Evolutionary conservation across 2,888 invertebrate genomes (phyloP).

Genomic region (Amiota communis): DNA sequence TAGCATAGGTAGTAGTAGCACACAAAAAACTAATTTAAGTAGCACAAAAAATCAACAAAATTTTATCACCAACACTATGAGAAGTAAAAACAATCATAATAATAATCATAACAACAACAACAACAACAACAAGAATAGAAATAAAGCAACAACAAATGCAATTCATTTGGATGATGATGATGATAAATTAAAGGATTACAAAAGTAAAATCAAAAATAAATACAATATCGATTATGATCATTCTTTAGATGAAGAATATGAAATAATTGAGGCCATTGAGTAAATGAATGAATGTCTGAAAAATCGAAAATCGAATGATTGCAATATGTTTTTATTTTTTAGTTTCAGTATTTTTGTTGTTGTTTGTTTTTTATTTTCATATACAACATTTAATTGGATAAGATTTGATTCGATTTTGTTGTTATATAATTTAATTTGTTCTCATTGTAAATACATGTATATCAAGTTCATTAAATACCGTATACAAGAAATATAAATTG

Average conservation of each 20-base stretch:
- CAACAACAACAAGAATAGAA: constrained; percentile 43
- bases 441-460: no score
- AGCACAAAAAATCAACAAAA: background rate
- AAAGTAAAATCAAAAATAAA: constrained; percentile 73
- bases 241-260: constrained; percentile 73
- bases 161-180: constrained; percentile 62
- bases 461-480: no score
- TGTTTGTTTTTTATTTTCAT: background rate
- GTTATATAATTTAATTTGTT: no score
- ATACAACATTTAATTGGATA: background rate
- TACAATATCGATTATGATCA: constrained; percentile 74
- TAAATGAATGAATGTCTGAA: constrained; percentile 45
- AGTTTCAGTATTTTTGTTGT: constrained; percentile 35
- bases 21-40: constrained; percentile 43
- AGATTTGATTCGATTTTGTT: no score
- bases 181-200: constrained; percentile 69
- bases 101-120: constrained; percentile 35
- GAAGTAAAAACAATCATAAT: constrained; percentile 23
- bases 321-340: constrained; percentile 41
- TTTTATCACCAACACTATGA: constrained; percentile 36
- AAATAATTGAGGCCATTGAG: constrained; percentile 74
- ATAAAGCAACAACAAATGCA: constrained; percentile 50
- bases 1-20: constrained; percentile 48
- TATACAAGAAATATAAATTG: no score
- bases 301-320: constrained; percentile 23